These are phyloP conservation scores for Anguilla megastoma DNA, from an alignment of 2,797 vertebrate genomes.

Conservation along the genomic window DNA sequence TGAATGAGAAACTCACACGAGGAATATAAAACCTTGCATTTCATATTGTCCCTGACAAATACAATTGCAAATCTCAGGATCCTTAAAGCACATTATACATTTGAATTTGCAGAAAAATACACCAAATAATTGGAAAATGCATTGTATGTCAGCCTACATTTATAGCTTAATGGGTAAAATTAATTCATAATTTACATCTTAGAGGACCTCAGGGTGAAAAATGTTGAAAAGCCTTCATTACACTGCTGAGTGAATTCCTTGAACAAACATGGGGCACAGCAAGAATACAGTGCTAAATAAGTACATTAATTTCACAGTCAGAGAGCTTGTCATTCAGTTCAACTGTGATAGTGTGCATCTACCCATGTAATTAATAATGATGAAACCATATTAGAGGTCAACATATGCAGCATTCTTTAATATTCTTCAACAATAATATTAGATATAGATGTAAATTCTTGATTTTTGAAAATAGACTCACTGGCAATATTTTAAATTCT, in stretches of 20 bases:
- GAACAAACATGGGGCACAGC: neutral
- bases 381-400: neutral
- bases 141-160: neutral
- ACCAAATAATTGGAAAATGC: neutral
- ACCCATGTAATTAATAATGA: slow-evolving; percentile 1
- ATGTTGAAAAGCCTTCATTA: neutral
- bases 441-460: neutral
- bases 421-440: neutral
- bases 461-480: neutral
- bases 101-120: neutral
- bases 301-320: neutral
- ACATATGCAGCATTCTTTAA: neutral
- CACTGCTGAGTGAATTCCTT: neutral
- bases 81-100: neutral
- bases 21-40: neutral
- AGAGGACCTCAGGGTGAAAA: neutral
- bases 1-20: neutral
- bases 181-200: neutral
- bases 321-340: neutral
- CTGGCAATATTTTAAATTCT: neutral
- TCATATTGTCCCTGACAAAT: neutral
- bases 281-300: neutral
- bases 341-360: neutral
- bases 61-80: neutral
- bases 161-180: neutral